Percentiles rank a stretch among this genome's conserved stretches.
Evolutionary conservation across 2,888 invertebrate species (phyloP).

Genomic region (Tetrapedia diversipes): DNA sequence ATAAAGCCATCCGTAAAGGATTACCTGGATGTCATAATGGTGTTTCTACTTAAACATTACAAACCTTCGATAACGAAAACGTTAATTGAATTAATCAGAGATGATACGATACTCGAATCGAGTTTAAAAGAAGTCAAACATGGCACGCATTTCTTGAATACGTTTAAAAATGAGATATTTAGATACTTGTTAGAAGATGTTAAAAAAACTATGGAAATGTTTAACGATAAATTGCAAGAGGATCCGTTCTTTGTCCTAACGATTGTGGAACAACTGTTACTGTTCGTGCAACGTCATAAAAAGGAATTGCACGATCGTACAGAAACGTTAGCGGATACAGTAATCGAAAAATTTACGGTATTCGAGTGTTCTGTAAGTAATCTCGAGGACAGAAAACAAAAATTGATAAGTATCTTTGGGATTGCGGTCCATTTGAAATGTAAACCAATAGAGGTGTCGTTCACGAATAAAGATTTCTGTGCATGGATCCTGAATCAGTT

Average conservation of each 20-base stretch:
- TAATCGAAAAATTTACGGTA: constrained; percentile 67
- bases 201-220: constrained; percentile 65
- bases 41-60: constrained; percentile 68
- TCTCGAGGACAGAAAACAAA: constrained; percentile 67
- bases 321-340: constrained; percentile 61
- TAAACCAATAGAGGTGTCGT: constrained; percentile 67
- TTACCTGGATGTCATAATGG: constrained; percentile 70
- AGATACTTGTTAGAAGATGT: constrained; percentile 70
- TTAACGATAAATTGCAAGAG: constrained; percentile 63
- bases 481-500: constrained; percentile 75
- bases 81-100: constrained; percentile 60
- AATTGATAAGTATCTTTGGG: constrained; percentile 74
- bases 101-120: constrained; percentile 37
- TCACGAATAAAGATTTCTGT: constrained; percentile 61
- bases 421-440: constrained; percentile 69
- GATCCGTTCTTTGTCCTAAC: constrained; percentile 72
- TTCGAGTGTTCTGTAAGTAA: constrained; percentile 66
- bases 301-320: constrained; percentile 44
- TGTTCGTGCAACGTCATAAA: constrained; percentile 71
- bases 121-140: constrained; percentile 69
- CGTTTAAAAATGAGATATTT: constrained; percentile 75
- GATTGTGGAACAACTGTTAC: constrained; percentile 75
- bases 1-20: constrained; percentile 61
- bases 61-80: constrained; percentile 51
- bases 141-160: constrained; percentile 79